A percentile compares a stretch with the other conserved stretches of the same genome.
Conservation (phyloP, 2,113 vertebrate species). For the Tyto alba region DNA sequence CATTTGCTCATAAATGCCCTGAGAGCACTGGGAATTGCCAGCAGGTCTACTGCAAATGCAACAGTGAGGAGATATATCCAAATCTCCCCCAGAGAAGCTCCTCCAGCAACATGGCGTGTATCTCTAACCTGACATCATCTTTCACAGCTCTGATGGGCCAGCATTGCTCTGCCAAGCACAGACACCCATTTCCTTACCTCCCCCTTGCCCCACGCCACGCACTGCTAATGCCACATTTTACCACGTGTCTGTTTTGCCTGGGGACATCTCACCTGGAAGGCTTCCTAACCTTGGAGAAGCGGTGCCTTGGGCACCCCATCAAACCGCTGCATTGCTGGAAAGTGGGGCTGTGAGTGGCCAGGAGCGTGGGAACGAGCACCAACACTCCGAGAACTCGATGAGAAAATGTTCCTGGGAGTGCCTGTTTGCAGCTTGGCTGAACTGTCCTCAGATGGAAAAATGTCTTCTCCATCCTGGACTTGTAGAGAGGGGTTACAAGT, state of each 20-base stretch:
- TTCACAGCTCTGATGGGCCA: background rate
- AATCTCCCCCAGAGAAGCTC: background rate
- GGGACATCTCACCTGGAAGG: background rate
- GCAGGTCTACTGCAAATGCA: background rate
- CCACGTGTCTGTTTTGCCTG: background rate
- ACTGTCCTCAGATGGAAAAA: background rate
- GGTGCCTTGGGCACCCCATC: background rate
- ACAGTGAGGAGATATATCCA: background rate
- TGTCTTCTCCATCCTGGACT: background rate
- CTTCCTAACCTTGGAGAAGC: background rate
- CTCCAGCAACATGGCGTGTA: background rate
- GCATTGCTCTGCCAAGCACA: background rate
- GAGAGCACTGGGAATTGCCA: background rate
- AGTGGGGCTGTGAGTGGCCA: background rate
- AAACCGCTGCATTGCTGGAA: background rate
- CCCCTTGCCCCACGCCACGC: background rate
- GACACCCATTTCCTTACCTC: background rate
- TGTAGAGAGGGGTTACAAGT: background rate
- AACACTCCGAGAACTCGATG: background rate
- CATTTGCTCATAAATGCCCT: background rate
- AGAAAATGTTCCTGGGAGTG: background rate
- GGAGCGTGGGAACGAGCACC: background rate
- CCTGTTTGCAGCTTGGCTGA: background rate
- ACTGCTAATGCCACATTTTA: background rate
- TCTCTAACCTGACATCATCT: background rate